Percentiles rank a stretch among this genome's conserved stretches.
Evolutionary conservation across 2,797 vertebrate species (phyloP).

Genomic region (Anguilla obscura): DNA sequence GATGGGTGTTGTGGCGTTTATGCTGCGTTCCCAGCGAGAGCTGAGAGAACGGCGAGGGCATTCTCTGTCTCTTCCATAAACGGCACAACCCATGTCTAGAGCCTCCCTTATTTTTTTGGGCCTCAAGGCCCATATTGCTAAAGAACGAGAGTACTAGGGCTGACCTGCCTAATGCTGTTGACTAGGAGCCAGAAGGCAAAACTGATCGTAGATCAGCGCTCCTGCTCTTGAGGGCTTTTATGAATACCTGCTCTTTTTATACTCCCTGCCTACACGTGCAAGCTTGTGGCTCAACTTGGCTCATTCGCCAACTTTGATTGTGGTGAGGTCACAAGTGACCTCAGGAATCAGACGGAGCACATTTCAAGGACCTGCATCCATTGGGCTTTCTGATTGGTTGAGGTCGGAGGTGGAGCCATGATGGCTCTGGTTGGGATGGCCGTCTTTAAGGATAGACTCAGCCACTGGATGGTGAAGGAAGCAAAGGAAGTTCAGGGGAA

Average conservation of each 20-base stretch:
- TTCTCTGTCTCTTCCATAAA: not conserved
- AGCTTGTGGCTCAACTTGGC: not conserved
- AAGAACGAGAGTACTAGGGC: not conserved
- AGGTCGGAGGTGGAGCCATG: not conserved
- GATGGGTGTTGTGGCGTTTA: not conserved
- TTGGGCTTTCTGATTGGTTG: not conserved
- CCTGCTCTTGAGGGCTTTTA: not conserved
- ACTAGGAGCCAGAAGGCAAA: not conserved
- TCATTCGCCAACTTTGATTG: not conserved
- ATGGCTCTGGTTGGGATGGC: not conserved
- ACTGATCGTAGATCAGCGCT: not conserved
- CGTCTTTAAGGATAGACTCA: not conserved
- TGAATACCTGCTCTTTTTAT: not conserved
- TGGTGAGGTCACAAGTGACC: not conserved
- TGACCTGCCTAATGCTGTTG: not conserved
- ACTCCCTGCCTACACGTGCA: too few relatives aligned
- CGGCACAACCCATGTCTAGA: not conserved
- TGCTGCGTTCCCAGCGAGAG: not conserved
- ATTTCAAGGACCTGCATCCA: not conserved
- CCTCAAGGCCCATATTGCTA: not conserved
- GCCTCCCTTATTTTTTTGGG: not conserved
- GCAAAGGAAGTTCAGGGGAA: not conserved
- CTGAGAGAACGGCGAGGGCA: not conserved
- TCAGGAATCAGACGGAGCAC: not conserved
- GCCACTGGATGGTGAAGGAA: not conserved